phyloP scores from a whole-genome alignment of 23 tunicate species.

The Diplosoma virens region DNA sequence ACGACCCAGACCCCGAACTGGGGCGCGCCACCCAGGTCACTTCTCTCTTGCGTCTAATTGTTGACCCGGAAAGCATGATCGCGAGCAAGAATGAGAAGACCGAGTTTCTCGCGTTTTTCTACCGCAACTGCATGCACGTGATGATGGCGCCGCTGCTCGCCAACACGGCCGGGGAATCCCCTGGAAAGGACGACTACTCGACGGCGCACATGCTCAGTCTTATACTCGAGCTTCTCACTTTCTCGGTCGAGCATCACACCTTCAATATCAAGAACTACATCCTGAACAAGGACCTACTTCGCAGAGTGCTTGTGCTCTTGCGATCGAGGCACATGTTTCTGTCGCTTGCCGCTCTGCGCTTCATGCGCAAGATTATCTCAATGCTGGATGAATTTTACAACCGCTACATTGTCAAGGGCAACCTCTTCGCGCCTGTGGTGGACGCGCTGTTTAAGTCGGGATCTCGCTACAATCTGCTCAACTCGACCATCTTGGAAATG shows the following conservation, averaged over 20 bases:
- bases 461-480: conserved; percentile 79
- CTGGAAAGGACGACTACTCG: conserved; percentile 85
- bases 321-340: conserved; percentile 77
- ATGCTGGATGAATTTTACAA: conserved; percentile 81
- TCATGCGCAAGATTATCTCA: conserved; percentile 76
- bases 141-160: conserved; percentile 95
- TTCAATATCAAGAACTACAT: conserved; percentile 93
- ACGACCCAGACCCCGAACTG: conserved; percentile 92
- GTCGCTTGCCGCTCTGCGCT: conserved; percentile 77
- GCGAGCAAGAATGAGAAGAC: conserved; percentile 90
- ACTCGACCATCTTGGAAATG: conserved; percentile 84
- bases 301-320: conserved; percentile 76
- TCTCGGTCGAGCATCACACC: conserved; percentile 92
- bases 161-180: conserved; percentile 79
- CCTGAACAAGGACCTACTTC: conserved; percentile 73
- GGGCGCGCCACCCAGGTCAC: conserved; percentile 86
- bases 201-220: conserved; percentile 85
- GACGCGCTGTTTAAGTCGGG: conserved; percentile 72
- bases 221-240: conserved; percentile 79
- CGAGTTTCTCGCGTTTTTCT: conserved; percentile 87
- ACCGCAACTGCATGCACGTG: conserved; percentile 93
- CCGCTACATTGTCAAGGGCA: conserved; percentile 84
- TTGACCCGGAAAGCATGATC: conserved; percentile 98
- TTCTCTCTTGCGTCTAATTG: conserved; percentile 57
- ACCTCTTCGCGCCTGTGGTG: conserved; percentile 84